Percentiles rank a stretch among this genome's conserved stretches.
phyloP scores from a whole-genome alignment of 2,797 vertebrate species.

The Myotis pilosus region DNA sequence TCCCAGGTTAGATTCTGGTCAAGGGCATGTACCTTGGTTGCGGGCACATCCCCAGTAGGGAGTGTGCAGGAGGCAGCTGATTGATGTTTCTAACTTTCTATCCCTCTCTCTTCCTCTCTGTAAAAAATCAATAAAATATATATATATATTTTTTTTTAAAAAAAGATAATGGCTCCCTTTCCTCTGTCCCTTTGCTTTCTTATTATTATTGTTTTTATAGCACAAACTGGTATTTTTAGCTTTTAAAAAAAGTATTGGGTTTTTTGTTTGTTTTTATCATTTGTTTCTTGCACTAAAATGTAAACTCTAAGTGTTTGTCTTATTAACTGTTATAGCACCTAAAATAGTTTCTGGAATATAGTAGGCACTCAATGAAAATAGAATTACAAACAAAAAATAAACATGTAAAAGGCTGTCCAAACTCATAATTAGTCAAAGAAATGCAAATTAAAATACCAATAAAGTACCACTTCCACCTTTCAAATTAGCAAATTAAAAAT shows the following conservation, averaged over 20 bases:
- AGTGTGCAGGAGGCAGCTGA: too few species aligned
- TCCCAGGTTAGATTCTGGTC: too few species aligned
- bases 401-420: neutral
- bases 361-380: neutral
- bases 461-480: constrained; percentile 6
- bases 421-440: neutral
- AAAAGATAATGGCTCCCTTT: neutral
- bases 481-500: neutral
- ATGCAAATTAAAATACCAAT: constrained; percentile 6
- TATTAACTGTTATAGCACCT: neutral
- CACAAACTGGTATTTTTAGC: neutral
- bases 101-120: too few species aligned
- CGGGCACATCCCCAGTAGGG: too few species aligned
- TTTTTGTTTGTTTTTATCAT: neutral
- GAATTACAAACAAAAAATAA: neutral
- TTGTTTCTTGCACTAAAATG: neutral
- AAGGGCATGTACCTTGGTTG: too few species aligned
- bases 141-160: too few species aligned
- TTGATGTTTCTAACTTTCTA: too few species aligned
- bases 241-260: neutral
- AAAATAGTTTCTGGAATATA: neutral
- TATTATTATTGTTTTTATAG: neutral
- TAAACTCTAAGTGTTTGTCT: neutral
- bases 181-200: neutral
- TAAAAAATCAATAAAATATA: too few species aligned